phyloP scores from a whole-genome alignment of 2,888 invertebrate genomes.

The Plagiodera versicolora region DNA sequence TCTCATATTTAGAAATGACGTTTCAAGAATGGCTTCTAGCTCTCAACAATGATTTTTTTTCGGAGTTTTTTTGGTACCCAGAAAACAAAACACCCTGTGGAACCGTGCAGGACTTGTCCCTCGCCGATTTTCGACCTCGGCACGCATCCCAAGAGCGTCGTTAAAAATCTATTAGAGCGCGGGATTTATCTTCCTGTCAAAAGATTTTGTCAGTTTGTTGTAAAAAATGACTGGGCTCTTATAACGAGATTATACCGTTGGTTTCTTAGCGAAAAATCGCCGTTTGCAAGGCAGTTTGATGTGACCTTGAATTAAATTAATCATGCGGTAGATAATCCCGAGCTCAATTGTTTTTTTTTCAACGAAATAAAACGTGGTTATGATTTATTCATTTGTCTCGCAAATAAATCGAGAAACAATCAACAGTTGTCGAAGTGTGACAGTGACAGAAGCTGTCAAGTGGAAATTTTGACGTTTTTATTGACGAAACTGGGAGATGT shows the following conservation, averaged over 20 bases:
- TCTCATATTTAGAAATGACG: too few species aligned
- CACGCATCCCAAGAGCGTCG: constrained; percentile 34
- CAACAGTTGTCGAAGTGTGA: too few species aligned
- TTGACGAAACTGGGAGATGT: too few species aligned
- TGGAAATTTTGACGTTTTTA: too few species aligned
- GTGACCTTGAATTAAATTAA: neutral
- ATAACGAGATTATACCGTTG: constrained; percentile 26
- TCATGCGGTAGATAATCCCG: neutral
- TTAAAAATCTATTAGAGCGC: constrained; percentile 45
- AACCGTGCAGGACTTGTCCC: too few species aligned
- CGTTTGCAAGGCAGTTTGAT: constrained; percentile 18
- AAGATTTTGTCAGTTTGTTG: constrained; percentile 40
- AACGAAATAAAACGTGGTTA: too few species aligned
- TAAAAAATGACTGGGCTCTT: constrained; percentile 39
- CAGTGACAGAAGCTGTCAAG: too few species aligned
- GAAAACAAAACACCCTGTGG: neutral
- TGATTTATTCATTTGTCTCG: too few species aligned
- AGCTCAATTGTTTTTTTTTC: neutral
- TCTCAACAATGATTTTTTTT: too few species aligned
- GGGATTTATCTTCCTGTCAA: constrained; percentile 42
- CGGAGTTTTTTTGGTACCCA: neutral
- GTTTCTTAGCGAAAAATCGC: constrained; percentile 24
- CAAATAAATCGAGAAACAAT: too few species aligned
- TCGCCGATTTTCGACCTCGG: too few species aligned
- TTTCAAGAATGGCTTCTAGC: too few species aligned